Percentiles rank a stretch among this genome's conserved stretches.
Evolutionary conservation across 2,888 invertebrate genomes (phyloP).

Genomic region (Lingula anatina): DNA sequence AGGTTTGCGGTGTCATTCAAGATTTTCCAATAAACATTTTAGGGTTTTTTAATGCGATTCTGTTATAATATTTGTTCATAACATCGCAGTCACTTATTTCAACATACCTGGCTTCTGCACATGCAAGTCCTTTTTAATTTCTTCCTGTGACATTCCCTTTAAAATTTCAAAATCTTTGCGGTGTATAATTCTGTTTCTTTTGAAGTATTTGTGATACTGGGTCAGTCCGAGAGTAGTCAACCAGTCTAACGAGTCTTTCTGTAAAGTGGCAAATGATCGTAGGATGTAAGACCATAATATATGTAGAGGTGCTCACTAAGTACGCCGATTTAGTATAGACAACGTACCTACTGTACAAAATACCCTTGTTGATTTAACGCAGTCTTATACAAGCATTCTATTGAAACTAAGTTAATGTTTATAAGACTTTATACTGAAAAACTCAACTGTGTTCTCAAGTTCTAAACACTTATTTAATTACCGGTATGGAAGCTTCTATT

Average conservation of each 20-base stretch:
- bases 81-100: not conserved
- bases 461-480: constrained; percentile 8
- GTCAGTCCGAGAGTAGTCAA: constrained; percentile 29
- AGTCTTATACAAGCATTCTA: too few relatives aligned
- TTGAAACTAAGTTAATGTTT: too few relatives aligned
- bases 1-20: too few relatives aligned
- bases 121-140: constrained; percentile 30
- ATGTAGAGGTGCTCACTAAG: too few relatives aligned
- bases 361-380: too few relatives aligned
- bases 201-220: constrained; percentile 28
- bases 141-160: constrained; percentile 26
- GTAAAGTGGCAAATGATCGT: not conserved
- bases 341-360: too few relatives aligned
- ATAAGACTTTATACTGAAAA: too few relatives aligned
- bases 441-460: too few relatives aligned
- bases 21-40: too few relatives aligned
- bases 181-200: constrained; percentile 21
- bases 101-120: constrained; percentile 29
- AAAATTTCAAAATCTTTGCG: constrained; percentile 33
- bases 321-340: too few relatives aligned
- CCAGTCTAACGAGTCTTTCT: constrained; percentile 32
- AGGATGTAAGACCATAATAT: too few relatives aligned
- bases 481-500: constrained; percentile 26
- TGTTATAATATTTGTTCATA: not conserved
- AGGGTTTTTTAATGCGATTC: not conserved